A percentile compares a stretch with the other conserved stretches of the same genome.
These are phyloP conservation scores for Pelvicachromis taeniatus DNA, from an alignment of 2,113 vertebrate species.

Conservation along the genomic window DNA sequence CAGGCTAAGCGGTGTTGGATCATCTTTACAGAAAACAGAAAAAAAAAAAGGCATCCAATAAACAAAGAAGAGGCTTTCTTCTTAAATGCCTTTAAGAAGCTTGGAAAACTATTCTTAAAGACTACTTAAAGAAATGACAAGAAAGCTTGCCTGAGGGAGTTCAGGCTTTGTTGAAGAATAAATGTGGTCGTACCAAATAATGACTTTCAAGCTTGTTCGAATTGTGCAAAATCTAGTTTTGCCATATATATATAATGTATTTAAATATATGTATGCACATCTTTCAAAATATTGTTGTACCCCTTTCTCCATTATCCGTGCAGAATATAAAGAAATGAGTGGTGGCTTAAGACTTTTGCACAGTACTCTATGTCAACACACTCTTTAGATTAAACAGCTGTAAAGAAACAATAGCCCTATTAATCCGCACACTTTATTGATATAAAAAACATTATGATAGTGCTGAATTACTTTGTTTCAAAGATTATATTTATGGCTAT, in stretches of 20 bases:
- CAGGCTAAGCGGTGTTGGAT: background rate
- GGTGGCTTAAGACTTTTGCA: background rate
- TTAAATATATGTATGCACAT: background rate
- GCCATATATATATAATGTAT: background rate
- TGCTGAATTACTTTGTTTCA: background rate
- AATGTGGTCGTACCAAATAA: background rate
- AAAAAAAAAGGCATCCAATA: background rate
- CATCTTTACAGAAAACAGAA: background rate
- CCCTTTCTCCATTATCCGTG: no score
- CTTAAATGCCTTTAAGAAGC: background rate
- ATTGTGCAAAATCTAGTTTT: background rate
- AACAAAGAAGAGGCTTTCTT: background rate
- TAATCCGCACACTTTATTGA: background rate
- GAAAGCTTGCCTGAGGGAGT: background rate
- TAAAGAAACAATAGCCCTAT: fast-evolving
- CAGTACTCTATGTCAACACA: background rate
- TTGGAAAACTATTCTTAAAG: fast-evolving
- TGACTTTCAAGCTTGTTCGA: background rate
- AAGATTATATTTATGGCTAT: background rate
- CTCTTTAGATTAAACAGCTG: background rate
- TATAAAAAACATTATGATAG: background rate
- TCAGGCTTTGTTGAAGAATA: background rate
- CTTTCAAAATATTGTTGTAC: background rate
- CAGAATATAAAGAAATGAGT: background rate
- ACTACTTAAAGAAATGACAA: background rate